Evolutionary conservation across 2,113 vertebrate species (phyloP), one percentile per base, ranked within the genome.

Genomic region (Macquaria australasica): DNA sequence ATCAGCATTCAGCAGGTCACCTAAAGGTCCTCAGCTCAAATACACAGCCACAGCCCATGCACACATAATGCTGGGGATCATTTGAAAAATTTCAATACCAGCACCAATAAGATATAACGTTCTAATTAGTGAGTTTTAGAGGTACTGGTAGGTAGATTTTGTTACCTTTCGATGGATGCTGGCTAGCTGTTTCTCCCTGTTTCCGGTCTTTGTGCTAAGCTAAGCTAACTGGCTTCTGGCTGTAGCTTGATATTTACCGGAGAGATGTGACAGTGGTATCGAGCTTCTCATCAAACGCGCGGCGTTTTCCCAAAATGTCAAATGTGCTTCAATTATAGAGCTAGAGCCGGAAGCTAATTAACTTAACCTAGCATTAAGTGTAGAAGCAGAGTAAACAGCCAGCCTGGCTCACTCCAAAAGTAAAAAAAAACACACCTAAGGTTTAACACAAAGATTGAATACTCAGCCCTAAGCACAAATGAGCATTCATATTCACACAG

Each of bases 1-100:
- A 39, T 45, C 48, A 41, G 58, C 55, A 10, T n/a, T 56, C 66
- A 71, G 56, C 77, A 75, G 48, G 45, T 77, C 5, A 21, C 9
- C 7, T 20, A n/a, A 21, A 58, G 41, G 59, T 51, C 16, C 25
- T 79, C 12, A 79, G 43, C 39, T 78, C 45, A 51, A 34, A 37
- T n/a, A 68, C 3, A 69, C 55, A 31, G 34, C 4, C 48, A 53
- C 12, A 39, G 55, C 59, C 50, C 25, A 53, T 9, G 23, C 60
- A 45, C 16, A 60, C 37, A 66, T 76, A 37, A 51, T 64, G 74
- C 18, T 34, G 31, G 31, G 31, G 31, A 50, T 55, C 9, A 41
- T 64, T 53, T 64, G 31, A 34, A 34, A 34, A 34, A 34, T 34
- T 34, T 34, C 3, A 66, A 55, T 15, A 31, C 23, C 34, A 9